Percentiles rank a stretch among this genome's conserved stretches.
Conservation (phyloP, 2,113 vertebrate genomes). For the Pica pica region DNA sequence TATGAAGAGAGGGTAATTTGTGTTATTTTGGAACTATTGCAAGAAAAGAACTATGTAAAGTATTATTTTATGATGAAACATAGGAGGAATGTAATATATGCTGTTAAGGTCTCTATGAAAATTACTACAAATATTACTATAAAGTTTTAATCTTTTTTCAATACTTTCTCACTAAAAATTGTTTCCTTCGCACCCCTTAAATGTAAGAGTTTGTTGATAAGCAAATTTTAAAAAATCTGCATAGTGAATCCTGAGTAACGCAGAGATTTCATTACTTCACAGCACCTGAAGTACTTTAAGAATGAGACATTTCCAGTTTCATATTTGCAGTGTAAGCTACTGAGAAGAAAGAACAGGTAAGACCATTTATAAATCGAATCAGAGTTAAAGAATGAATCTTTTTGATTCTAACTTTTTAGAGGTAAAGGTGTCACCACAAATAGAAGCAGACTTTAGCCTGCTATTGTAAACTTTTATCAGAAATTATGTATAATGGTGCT, state of each 20-base stretch:
- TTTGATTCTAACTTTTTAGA: conserved; percentile 9
- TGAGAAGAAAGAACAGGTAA: neutral
- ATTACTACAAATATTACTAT: neutral
- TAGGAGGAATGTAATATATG: neutral
- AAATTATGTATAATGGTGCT: neutral
- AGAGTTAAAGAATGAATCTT: conserved; percentile 18
- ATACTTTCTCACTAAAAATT: neutral
- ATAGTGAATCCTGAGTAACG: neutral
- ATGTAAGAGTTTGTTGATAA: neutral
- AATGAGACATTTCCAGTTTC: neutral
- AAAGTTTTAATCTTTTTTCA: neutral
- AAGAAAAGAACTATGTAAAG: neutral
- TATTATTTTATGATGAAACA: neutral
- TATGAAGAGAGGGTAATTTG: neutral
- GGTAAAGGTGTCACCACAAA: neutral
- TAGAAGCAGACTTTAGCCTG: conserved; percentile 37
- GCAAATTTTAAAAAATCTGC: neutral
- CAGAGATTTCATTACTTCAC: conserved; percentile 13
- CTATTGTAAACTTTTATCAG: conserved; percentile 17
- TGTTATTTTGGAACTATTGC: neutral
- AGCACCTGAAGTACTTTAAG: neutral
- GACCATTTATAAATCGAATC: conserved; percentile 16
- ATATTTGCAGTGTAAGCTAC: neutral
- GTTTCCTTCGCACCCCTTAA: neutral
- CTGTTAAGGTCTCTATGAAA: neutral